These are phyloP conservation scores for Xestia ashworthii DNA, from an alignment of 2,888 invertebrate genomes.

Conservation along the genomic window DNA sequence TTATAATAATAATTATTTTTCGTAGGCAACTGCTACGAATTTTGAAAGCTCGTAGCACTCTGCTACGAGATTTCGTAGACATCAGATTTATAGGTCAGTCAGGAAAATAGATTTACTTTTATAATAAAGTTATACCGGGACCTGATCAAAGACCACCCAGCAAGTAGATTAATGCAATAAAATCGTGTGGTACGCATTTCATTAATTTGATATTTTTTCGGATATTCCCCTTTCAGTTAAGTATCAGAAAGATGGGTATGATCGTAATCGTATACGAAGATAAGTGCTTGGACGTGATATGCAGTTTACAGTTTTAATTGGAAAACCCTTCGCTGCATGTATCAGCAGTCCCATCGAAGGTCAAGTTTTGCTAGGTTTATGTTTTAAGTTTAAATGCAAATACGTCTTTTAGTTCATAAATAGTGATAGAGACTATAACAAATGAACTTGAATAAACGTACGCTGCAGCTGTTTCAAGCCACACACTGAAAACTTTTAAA, in stretches of 20 bases:
- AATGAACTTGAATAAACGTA: not conserved
- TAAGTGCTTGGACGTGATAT: not conserved
- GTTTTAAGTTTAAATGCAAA: not conserved
- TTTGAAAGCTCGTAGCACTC: constrained; percentile 26
- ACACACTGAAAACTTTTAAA: not conserved
- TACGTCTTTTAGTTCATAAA: not conserved
- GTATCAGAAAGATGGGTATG: too few relatives aligned
- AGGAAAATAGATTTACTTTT: not conserved
- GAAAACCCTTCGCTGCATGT: not conserved
- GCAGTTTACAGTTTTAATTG: not conserved
- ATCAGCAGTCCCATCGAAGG: not conserved
- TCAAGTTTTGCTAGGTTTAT: not conserved
- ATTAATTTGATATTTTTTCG: not conserved
- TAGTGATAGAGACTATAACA: not conserved
- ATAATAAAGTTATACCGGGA: not conserved
- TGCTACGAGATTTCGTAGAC: constrained; percentile 36
- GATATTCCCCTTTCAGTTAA: not conserved
- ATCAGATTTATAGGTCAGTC: not conserved
- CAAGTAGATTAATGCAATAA: not conserved
- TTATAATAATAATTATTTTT: not conserved
- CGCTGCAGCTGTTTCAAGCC: not conserved
- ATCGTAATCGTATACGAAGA: not conserved
- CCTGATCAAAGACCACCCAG: not conserved
- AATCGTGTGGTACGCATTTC: not conserved
- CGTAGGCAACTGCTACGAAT: constrained; percentile 42